Evolutionary conservation across 2,797 vertebrate species (phyloP).

Genomic region (Sebastolobus alascanus): DNA sequence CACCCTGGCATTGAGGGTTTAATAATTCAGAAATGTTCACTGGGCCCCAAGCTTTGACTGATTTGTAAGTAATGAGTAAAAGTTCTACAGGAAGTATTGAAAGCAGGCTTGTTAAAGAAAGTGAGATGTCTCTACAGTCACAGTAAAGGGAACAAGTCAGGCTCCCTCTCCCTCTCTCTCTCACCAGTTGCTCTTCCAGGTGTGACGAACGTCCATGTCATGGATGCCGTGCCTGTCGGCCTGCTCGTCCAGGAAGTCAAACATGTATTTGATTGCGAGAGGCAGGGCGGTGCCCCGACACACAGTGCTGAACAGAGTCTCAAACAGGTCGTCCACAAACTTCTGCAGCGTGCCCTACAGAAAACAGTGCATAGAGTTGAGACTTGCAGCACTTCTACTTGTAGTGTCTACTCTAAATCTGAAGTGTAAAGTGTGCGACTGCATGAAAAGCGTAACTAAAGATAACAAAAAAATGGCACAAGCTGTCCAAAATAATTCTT

Average conservation of each 20-base stretch:
- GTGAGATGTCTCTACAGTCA: neutral
- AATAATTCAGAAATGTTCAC: neutral
- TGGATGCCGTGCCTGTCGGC: conserved; percentile 94
- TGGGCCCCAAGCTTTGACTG: neutral
- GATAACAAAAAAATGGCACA: neutral
- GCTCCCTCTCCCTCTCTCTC: conserved; percentile 23
- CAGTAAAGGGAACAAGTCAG: neutral
- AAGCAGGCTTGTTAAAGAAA: neutral
- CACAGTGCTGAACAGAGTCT: conserved; percentile 97
- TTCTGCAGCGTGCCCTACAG: conserved; percentile 96
- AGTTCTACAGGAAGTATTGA: neutral
- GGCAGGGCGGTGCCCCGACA: conserved; percentile 95
- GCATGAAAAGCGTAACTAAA: neutral
- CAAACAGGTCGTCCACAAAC: conserved; percentile 96
- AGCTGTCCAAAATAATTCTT: neutral
- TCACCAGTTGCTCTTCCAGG: conserved; percentile 99
- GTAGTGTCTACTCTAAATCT: neutral
- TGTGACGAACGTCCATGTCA: conserved; percentile 94
- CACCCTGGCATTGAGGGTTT: neutral
- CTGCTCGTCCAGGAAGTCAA: conserved; percentile 97
- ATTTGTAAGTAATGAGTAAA: neutral
- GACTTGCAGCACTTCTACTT: neutral
- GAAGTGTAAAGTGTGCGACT: neutral
- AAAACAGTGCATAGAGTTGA: neutral
- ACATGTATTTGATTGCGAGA: conserved; percentile 98